Percentiles rank a stretch among this genome's conserved stretches.
phyloP scores from a whole-genome alignment of 2,888 invertebrate genomes.

The Ischnura elegans region DNA sequence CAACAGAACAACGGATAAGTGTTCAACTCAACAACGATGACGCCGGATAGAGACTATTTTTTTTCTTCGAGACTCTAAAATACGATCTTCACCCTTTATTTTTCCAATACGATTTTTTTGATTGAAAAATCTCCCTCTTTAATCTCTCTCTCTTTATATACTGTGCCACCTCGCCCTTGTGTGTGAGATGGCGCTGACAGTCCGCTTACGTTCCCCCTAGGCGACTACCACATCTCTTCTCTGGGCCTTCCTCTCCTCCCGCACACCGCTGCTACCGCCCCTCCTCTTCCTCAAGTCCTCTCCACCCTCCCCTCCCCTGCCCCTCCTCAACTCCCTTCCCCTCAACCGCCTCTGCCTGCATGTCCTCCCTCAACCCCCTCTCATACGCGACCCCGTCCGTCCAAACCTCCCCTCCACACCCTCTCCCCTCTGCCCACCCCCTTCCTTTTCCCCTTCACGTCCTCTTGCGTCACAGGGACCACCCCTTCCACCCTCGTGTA shows the following conservation, averaged over 20 bases:
- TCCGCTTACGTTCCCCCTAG: conserved; percentile 63
- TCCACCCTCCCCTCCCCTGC: background rate
- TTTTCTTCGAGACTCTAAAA: no score
- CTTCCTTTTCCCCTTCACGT: conserved; percentile 18
- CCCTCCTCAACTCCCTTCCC: background rate
- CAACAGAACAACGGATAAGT: background rate
- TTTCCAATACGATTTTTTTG: background rate
- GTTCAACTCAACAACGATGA: background rate
- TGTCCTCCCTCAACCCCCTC: background rate
- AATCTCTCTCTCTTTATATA: conserved; percentile 22
- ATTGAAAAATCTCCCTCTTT: conserved; percentile 37
- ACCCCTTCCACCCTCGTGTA: conserved; percentile 53
- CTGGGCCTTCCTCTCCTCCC: conserved; percentile 5
- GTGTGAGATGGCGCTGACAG: conserved; percentile 53
- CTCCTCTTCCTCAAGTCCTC: background rate
- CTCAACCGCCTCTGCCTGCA: background rate
- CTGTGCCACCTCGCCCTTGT: conserved; percentile 22
- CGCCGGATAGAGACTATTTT: no score
- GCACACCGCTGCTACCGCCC: background rate
- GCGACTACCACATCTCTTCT: conserved; percentile 65
- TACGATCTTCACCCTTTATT: background rate
- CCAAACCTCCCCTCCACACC: background rate
- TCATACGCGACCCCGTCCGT: no score
- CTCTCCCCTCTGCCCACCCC: background rate
- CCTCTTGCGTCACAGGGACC: conserved; percentile 65